Evolutionary conservation across 53 echinoderm and acorn worm species (phyloP), one percentile per base, ranked within the genome.

Genomic region (Zoroaster sp.): DNA sequence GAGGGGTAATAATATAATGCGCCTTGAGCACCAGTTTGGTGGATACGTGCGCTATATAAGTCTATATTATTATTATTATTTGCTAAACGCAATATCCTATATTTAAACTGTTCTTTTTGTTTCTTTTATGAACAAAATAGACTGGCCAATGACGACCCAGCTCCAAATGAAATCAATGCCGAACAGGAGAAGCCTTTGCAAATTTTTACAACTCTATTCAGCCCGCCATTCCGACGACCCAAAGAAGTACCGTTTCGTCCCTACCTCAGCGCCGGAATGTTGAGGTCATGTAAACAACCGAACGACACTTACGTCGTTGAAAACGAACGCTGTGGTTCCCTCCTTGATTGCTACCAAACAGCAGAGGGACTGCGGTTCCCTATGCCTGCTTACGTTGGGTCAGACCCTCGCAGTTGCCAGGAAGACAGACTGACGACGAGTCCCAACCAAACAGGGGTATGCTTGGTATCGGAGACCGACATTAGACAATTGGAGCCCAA

Each of bases 161-260:
- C 74, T 43, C 43, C 43, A 4, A 74, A 0, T 25, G 74, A 74
- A 41, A 43, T 1, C 44, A 43, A 2, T 20, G 20, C 28, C n/a
- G 74, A 20, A 23, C 23, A 21, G 21, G 74, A 74, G 9, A 18
- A 35, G 38, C 11, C 7, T 17, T 18, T 3, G 17, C 13, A 13
- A 13, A 17, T 6, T 23, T 80, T 80, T 40, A 15, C 37, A 63
- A 65, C 63, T 25, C 12, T 80, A 30, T 80, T 80, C 66, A 80
- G 80, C 31, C 80, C 80, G 21, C n/a, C 65, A 14, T 80, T 80
- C 23, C 80, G 52, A n/a, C n/a, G 66, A 36, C 80, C 80, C 11
- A 80, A 80, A 63, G 66, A 80, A 28, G 10, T 80, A 28, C 20
- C 54, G 28, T 80, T 80, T 63, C 80, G 52, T 37, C 80, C 80